Evolutionary conservation across 1,140 invertebrate genomes (phyloP).

Genomic region (Ganaspis sp.): DNA sequence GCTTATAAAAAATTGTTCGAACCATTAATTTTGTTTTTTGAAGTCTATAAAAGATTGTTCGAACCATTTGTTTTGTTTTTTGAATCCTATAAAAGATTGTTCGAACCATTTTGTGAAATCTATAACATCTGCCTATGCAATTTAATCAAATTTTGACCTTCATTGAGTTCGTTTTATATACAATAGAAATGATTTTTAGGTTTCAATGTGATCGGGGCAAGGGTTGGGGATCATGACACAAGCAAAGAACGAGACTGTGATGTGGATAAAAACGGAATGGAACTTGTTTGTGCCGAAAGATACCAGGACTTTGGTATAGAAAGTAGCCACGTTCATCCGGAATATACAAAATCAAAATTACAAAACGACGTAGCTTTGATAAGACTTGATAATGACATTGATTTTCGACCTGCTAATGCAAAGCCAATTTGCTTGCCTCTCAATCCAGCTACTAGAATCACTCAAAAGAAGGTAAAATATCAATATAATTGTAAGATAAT

Average conservation of each 20-base stretch:
- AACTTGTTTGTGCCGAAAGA: constrained; percentile 76
- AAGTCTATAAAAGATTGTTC: no score
- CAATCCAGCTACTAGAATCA: constrained; percentile 56
- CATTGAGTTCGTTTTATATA: neutral
- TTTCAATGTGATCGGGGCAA: constrained; percentile 66
- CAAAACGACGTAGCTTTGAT: constrained; percentile 82
- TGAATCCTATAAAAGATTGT: no score
- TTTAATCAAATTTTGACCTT: neutral
- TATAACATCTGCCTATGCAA: no score
- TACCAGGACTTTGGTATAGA: constrained; percentile 80
- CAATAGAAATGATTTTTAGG: constrained; percentile 60
- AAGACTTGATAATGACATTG: constrained; percentile 74
- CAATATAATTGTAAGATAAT: no score
- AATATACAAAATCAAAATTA: constrained; percentile 72
- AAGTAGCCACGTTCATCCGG: constrained; percentile 76
- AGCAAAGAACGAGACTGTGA: constrained; percentile 79
- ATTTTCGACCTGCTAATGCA: constrained; percentile 75
- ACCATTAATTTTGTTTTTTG: no score
- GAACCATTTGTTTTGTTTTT: no score
- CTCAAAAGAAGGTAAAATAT: constrained; percentile 59
- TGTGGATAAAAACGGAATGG: constrained; percentile 61
- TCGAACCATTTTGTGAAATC: no score
- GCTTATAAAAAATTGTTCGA: no score
- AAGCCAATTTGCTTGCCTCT: constrained; percentile 79
- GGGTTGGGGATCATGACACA: constrained; percentile 81